phyloP scores from a whole-genome alignment of 2,113 vertebrate genomes.

The Plecturocebus donacophilus region DNA sequence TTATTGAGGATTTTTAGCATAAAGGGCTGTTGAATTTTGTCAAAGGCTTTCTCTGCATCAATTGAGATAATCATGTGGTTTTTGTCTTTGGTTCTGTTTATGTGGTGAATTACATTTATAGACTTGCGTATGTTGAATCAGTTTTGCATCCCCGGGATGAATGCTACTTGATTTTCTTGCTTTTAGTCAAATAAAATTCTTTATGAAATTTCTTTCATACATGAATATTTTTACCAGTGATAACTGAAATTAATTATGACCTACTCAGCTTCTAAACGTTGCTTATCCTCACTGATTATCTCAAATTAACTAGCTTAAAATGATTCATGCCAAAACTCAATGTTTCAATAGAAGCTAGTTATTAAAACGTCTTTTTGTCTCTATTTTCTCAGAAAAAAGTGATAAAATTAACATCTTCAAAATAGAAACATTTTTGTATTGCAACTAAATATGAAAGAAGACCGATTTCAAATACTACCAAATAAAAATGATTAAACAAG shows the following conservation, averaged over 20 bases:
- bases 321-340: not conserved
- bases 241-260: not conserved
- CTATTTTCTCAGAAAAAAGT: not conserved
- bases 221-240: not conserved
- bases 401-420: not conserved
- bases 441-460: not conserved
- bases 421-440: not conserved
- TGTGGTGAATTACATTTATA: too few relatives aligned
- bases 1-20: too few relatives aligned
- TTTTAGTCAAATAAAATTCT: not conserved
- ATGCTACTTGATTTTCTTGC: too few relatives aligned
- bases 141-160: too few relatives aligned
- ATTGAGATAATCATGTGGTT: too few relatives aligned
- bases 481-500: not conserved
- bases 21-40: too few relatives aligned
- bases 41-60: too few relatives aligned
- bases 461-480: not conserved
- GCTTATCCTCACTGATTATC: not conserved
- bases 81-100: too few relatives aligned
- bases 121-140: too few relatives aligned
- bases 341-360: not conserved
- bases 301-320: not conserved
- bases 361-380: not conserved
- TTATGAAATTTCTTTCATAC: not conserved
- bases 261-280: not conserved